Evolutionary conservation across 2,113 vertebrate species (phyloP).

Genomic region (Sitta europaea): DNA sequence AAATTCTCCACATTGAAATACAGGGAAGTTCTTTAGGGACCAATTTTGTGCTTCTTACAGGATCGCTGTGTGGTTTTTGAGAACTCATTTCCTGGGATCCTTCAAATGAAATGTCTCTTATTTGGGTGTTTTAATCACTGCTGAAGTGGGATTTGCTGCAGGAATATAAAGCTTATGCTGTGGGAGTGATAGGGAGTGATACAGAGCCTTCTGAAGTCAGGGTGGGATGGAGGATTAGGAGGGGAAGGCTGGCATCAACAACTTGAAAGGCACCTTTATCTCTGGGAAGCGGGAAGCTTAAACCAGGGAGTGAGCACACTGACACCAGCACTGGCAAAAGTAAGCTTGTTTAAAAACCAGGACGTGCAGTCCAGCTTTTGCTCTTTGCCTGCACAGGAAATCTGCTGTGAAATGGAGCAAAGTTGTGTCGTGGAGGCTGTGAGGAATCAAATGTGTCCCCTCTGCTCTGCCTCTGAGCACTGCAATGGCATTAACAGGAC

Average conservation of each 20-base stretch:
- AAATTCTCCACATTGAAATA: background rate
- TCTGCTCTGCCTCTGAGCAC: background rate
- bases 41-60: background rate
- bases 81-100: background rate
- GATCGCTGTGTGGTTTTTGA: background rate
- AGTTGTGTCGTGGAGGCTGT: background rate
- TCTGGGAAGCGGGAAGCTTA: slow-evolving; percentile 27
- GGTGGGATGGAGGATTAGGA: background rate
- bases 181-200: background rate
- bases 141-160: slow-evolving; percentile 3
- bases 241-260: background rate
- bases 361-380: background rate
- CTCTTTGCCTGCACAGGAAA: background rate
- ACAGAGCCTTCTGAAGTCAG: background rate
- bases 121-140: background rate
- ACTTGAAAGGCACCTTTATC: slow-evolving; percentile 9
- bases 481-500: background rate
- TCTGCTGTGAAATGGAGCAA: background rate
- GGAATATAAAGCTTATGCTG: background rate
- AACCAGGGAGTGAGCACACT: background rate
- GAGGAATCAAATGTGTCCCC: background rate
- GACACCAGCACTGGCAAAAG: background rate
- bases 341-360: background rate
- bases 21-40: background rate
- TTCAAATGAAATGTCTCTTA: background rate